These are phyloP conservation scores for Ammodytes dubius DNA, from an alignment of 2,113 vertebrate species.

Conservation along the genomic window DNA sequence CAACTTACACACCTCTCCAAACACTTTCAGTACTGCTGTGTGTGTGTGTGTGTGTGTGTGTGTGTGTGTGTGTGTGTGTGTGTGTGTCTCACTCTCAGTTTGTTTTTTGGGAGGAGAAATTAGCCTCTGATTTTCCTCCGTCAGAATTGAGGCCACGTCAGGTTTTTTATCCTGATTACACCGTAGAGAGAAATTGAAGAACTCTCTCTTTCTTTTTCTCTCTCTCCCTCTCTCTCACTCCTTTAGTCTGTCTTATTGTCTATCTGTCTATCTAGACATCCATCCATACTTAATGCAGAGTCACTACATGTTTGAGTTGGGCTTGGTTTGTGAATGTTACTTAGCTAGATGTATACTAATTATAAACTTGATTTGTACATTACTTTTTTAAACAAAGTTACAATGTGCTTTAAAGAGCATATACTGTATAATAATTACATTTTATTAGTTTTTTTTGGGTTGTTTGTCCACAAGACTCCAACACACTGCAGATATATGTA, in stretches of 20 bases:
- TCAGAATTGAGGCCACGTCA: constrained; percentile 67
- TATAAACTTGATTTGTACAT: too few species aligned
- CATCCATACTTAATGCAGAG: background rate
- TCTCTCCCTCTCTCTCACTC: background rate
- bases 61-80: background rate
- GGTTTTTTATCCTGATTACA: constrained; percentile 65
- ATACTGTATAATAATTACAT: too few species aligned
- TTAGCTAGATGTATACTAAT: too few species aligned
- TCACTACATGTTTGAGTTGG: too few species aligned
- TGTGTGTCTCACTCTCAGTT: constrained; percentile 44
- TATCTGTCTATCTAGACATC: background rate
- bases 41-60: constrained; percentile 9
- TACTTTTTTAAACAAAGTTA: too few species aligned
- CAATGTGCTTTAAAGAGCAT: too few species aligned
- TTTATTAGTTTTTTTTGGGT: too few species aligned
- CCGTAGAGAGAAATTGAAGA: constrained; percentile 21
- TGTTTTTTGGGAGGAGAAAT: constrained; percentile 69
- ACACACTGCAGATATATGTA: background rate
- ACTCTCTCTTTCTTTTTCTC: background rate
- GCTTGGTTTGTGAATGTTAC: too few species aligned
- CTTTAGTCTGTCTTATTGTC: constrained; percentile 1
- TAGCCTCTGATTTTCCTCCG: constrained; percentile 65
- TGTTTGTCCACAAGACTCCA: background rate
- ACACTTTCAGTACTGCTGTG: constrained; percentile 52
- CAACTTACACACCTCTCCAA: constrained; percentile 59